Base-by-base conservation (phyloP, 2,797 vertebrate species). In the Notolabrus celidotus region DNA sequence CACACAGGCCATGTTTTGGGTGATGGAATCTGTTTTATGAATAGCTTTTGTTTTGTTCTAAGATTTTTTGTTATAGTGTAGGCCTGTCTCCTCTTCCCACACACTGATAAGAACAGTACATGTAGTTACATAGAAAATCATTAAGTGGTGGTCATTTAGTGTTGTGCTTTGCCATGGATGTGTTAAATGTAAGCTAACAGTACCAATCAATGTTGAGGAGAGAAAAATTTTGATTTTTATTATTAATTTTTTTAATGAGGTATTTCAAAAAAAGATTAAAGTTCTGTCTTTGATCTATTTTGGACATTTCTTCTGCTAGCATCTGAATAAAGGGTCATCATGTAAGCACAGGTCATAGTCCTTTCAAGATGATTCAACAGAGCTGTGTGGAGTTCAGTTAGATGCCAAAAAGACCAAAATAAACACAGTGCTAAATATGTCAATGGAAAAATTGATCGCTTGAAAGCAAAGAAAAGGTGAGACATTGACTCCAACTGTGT, bases 11-110 rank as follows among this genome's bases (percentile, higher is more conserved):
- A 57, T 70, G 72, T 65, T 84, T 81, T 75, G 62, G 46, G 58
- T 72, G 85, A 79, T 67, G 56, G 50, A 85, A 74, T 85, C 76
- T 87, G 74, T 60, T 79, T 81, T 54, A 67, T 78, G 29, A 71
- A 73, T 57, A 64, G 42, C 38, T 54, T 71, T 77, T 77, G 56
- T 71, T 71, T 47, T 80, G 55, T 58, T 60, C 29, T 58, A 39
- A 33, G 15, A 29, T 70, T 61, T 23, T 23, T 17, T 59, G 49
- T 76, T 57, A 19, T 52, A 53, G 59, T 81, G 58, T 67, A 27
- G 56, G 64, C 47, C 68, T 57, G 11, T 56, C 19, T 61, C 39
- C n/a, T 74, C 49, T 67, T 58, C 46, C 58, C 58, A 78, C 67
- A 66, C 39, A 52, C 20, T 41, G 15, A 63, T 19, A 49, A 50